phyloP scores from a whole-genome alignment of 2,888 invertebrate species.

The Eretmocerus hayati region DNA sequence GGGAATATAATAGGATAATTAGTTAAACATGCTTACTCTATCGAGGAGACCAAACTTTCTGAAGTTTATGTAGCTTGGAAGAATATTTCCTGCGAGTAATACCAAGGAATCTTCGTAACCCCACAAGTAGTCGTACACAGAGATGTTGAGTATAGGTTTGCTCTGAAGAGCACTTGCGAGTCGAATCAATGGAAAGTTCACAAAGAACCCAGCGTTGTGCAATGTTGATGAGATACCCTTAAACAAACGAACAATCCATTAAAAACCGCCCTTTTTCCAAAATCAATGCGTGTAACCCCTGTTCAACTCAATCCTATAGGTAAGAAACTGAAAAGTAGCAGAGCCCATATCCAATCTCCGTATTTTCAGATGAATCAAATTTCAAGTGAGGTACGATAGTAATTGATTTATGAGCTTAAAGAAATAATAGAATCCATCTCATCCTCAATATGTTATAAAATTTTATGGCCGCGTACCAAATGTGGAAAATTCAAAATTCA shows the following conservation, averaged over 20 bases:
- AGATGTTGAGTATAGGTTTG: conserved; percentile 57
- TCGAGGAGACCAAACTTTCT: conserved; percentile 74
- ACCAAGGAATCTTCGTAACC: conserved; percentile 75
- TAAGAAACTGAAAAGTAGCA: too few relatives aligned
- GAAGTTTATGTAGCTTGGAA: conserved; percentile 77
- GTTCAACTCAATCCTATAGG: too few relatives aligned
- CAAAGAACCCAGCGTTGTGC: conserved; percentile 50
- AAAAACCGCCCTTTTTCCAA: background rate
- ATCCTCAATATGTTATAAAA: too few relatives aligned
- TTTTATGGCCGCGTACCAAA: background rate
- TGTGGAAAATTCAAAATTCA: too few relatives aligned
- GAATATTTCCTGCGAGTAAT: conserved; percentile 58
- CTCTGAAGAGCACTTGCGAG: conserved; percentile 54
- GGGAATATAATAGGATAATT: background rate
- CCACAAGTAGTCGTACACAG: conserved; percentile 71
- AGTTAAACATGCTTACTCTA: conserved; percentile 53
- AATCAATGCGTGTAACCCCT: background rate
- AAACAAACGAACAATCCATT: background rate
- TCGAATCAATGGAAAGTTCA: conserved; percentile 57
- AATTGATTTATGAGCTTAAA: too few relatives aligned
- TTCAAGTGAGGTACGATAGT: too few relatives aligned
- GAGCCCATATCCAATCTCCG: too few relatives aligned
- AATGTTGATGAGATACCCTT: conserved; percentile 56
- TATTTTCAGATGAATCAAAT: too few relatives aligned
- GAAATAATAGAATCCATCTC: too few relatives aligned